Percentiles rank a stretch among this genome's conserved stretches.
Conservation (phyloP, 2,888 invertebrate species). For the Drosophila conformis region DNA sequence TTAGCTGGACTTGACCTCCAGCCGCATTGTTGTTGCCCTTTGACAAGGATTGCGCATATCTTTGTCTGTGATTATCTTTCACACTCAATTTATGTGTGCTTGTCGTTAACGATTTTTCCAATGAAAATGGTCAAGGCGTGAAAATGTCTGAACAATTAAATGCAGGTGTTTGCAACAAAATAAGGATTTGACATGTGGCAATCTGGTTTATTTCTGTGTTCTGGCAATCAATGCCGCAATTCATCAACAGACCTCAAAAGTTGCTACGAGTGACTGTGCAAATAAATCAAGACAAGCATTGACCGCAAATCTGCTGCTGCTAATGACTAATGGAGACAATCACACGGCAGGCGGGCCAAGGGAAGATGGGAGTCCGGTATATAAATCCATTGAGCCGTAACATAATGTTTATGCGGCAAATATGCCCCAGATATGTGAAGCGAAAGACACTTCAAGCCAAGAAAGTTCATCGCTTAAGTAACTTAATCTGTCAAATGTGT, state of each 20-base stretch:
- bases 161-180: slow-evolving; percentile 40
- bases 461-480: slow-evolving; percentile 49
- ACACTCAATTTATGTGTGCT: slow-evolving; percentile 34
- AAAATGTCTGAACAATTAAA: slow-evolving; percentile 51
- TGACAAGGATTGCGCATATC: slow-evolving; percentile 12
- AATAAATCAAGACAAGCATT: slow-evolving; percentile 40
- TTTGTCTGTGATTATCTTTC: slow-evolving; percentile 23
- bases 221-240: slow-evolving; percentile 33
- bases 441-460: slow-evolving; percentile 55
- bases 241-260: slow-evolving; percentile 34
- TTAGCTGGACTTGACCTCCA: slow-evolving; percentile 44
- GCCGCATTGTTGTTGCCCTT: slow-evolving; percentile 9
- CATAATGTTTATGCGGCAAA: slow-evolving; percentile 72
- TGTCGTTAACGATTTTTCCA: slow-evolving; percentile 22
- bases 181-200: neutral
- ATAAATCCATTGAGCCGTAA: slow-evolving; percentile 68
- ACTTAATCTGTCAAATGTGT: slow-evolving; percentile 50
- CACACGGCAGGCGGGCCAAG: slow-evolving; percentile 32
- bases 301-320: slow-evolving; percentile 42
- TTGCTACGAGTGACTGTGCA: slow-evolving; percentile 6
- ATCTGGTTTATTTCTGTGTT: slow-evolving; percentile 4
- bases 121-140: slow-evolving; percentile 48
- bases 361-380: slow-evolving; percentile 1
- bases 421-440: slow-evolving; percentile 54
- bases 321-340: slow-evolving; percentile 76